phyloP scores from a whole-genome alignment of 2,797 vertebrate genomes.

The Aeoliscus strigatus region DNA sequence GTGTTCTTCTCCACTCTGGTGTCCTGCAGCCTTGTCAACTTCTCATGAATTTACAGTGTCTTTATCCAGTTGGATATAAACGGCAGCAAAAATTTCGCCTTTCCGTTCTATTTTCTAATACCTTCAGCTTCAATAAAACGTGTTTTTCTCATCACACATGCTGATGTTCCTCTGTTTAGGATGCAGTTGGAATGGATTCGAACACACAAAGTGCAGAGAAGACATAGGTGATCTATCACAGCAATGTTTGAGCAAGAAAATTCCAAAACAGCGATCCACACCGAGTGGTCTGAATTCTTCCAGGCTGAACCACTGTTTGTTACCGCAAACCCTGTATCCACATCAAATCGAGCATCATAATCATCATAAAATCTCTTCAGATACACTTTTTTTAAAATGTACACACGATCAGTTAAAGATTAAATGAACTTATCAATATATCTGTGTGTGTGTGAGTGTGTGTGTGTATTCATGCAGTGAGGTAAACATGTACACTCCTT shows the following conservation, averaged over 20 bases:
- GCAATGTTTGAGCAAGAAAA: conserved; percentile 36
- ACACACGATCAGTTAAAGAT: conserved; percentile 32
- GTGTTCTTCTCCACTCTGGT: conserved; percentile 74
- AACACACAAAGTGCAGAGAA: conserved; percentile 26
- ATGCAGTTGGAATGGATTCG: background rate
- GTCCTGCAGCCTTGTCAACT: conserved; percentile 82
- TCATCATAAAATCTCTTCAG: conserved; percentile 24
- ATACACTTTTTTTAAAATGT: conserved; percentile 28
- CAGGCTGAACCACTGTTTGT: conserved; percentile 20
- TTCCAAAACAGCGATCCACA: conserved; percentile 21
- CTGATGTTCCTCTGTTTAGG: background rate
- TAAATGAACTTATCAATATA: conserved; percentile 7
- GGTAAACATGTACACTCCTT: conserved; percentile 30
- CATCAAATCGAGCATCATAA: conserved; percentile 44
- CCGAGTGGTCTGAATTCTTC: conserved; percentile 8
- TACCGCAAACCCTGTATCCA: conserved; percentile 40
- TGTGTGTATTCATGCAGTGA: background rate
- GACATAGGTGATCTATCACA: conserved; percentile 33
- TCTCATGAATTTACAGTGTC: conserved; percentile 66
- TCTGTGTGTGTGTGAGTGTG: conserved; percentile 4
- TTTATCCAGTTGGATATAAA: background rate
- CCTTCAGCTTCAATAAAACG: background rate
- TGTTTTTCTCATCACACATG: background rate
- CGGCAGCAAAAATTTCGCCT: conserved; percentile 1
- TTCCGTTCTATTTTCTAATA: conserved; percentile 5